These are phyloP conservation scores for Ammodytes dubius DNA, from an alignment of 2,113 vertebrate genomes.

Conservation along the genomic window DNA sequence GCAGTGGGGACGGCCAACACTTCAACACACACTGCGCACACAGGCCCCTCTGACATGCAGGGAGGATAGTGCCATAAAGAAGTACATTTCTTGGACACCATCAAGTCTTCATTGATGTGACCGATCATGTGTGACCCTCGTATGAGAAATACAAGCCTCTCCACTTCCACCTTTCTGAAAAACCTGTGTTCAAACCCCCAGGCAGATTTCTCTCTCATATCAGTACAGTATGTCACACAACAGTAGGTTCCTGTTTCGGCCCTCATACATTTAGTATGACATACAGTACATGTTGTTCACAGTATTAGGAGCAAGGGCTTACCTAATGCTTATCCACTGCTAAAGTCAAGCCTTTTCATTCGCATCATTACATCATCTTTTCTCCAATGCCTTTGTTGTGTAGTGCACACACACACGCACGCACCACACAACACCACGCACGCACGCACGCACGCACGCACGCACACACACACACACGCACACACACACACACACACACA, in stretches of 20 bases:
- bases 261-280: too few relatives aligned
- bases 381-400: background rate
- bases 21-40: background rate
- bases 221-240: too few relatives aligned
- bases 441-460: too few relatives aligned
- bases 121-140: background rate
- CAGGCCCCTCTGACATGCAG: conserved; percentile 9
- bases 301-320: background rate
- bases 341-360: background rate
- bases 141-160: too few relatives aligned
- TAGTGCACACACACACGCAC: background rate
- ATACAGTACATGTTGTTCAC: too few relatives aligned
- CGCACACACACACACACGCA: too few relatives aligned
- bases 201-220: too few relatives aligned
- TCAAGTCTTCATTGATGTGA: background rate
- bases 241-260: background rate
- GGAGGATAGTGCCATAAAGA: background rate
- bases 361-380: conserved; percentile 5
- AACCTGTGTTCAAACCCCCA: too few relatives aligned
- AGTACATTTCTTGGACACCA: too few relatives aligned
- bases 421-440: too few relatives aligned
- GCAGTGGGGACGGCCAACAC: conserved; percentile 27
- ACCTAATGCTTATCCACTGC: background rate
- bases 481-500: background rate
- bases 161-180: too few relatives aligned